These are phyloP conservation scores for Scrobipalpa atriplicella DNA, from an alignment of 2,888 invertebrate species.

Conservation along the genomic window DNA sequence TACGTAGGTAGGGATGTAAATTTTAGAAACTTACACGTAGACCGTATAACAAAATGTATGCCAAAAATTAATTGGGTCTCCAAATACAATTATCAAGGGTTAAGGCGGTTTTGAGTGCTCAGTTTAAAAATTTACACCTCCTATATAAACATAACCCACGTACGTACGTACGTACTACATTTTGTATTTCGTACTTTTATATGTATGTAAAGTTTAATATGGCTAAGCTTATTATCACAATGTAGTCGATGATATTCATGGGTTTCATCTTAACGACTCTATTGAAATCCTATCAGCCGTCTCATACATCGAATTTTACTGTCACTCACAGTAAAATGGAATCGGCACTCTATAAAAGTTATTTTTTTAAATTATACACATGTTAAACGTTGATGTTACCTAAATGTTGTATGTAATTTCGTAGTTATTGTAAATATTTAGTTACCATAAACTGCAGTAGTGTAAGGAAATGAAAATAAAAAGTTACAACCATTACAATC, in stretches of 20 bases:
- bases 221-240: background rate
- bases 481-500: background rate
- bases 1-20: no score
- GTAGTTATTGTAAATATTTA: background rate
- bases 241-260: constrained; percentile 1
- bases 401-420: constrained; percentile 12
- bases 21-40: no score
- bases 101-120: background rate
- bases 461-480: background rate
- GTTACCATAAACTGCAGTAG: background rate
- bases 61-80: no score
- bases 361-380: constrained; percentile 20
- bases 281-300: constrained; percentile 21
- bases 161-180: no score
- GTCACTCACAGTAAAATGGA: constrained; percentile 25
- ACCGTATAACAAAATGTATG: no score
- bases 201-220: background rate
- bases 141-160: background rate
- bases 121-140: background rate
- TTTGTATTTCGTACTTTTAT: background rate
- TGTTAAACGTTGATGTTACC: constrained; percentile 13
- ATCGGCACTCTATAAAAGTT: constrained; percentile 25
- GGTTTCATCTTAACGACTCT: constrained; percentile 2
- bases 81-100: no score
- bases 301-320: constrained; percentile 21